phyloP scores from a whole-genome alignment of 2,888 invertebrate species.

The Drosophila maculinotata region DNA sequence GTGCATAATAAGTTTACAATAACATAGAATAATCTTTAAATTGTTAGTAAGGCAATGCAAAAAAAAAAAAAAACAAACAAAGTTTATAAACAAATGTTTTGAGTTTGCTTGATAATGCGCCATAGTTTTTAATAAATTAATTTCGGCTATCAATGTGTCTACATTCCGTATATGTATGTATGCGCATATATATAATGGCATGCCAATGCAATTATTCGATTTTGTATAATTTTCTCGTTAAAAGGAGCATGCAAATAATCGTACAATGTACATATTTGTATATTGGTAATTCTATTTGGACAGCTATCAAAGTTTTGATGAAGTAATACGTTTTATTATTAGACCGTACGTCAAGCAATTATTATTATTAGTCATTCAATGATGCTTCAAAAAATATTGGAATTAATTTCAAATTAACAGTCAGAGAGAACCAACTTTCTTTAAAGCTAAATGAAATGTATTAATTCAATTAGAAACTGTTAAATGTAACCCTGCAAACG shows the following conservation, averaged over 20 bases:
- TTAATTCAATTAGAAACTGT: slow-evolving; percentile 13
- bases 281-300: slow-evolving; percentile 49
- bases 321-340: slow-evolving; percentile 63
- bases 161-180: neutral
- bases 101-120: neutral
- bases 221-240: slow-evolving; percentile 51
- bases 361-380: slow-evolving; percentile 47
- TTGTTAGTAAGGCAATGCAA: slow-evolving; percentile 54
- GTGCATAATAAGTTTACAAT: slow-evolving; percentile 60
- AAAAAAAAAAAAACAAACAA: slow-evolving; percentile 1
- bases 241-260: slow-evolving; percentile 31
- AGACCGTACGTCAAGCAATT: slow-evolving; percentile 38
- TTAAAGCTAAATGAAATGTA: slow-evolving; percentile 3
- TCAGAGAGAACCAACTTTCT: neutral
- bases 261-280: slow-evolving; percentile 25
- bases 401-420: slow-evolving; percentile 30
- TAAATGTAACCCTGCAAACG: slow-evolving; percentile 27
- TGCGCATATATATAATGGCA: slow-evolving; percentile 20
- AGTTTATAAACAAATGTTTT: neutral
- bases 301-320: slow-evolving; percentile 40
- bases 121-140: slow-evolving; percentile 15
- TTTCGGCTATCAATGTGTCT: slow-evolving; percentile 12
- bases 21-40: slow-evolving; percentile 52
- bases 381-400: slow-evolving; percentile 17
- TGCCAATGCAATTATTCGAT: slow-evolving; percentile 40